Conservation (phyloP, 2,797 vertebrate genomes). For the Nothura maculosa region DNA sequence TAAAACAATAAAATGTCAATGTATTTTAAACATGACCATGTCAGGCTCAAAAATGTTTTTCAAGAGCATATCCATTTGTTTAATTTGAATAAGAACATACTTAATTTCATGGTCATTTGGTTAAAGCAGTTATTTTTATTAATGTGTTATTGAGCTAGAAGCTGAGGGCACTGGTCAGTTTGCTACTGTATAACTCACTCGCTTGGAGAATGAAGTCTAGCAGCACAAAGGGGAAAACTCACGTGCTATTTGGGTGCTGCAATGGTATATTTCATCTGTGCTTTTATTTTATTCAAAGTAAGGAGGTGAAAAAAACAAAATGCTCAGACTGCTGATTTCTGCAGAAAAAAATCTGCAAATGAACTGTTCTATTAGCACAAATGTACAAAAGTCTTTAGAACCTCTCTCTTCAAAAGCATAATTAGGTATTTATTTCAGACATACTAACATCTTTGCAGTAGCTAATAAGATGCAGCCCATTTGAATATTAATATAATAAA, state of each 20-base stretch:
- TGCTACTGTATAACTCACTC: constrained; percentile 56
- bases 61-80: constrained; percentile 64
- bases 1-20: constrained; percentile 65
- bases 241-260: constrained; percentile 55
- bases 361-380: constrained; percentile 85
- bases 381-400: constrained; percentile 85
- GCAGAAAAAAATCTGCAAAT: constrained; percentile 83
- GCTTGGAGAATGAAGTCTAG: constrained; percentile 12
- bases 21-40: constrained; percentile 63
- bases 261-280: constrained; percentile 72
- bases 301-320: constrained; percentile 45
- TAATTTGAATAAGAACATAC: constrained; percentile 75
- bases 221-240: constrained; percentile 24
- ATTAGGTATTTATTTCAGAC: constrained; percentile 89
- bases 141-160: constrained; percentile 74
- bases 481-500: constrained; percentile 92
- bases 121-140: constrained; percentile 81
- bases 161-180: constrained; percentile 72
- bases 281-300: constrained; percentile 77
- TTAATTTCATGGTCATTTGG: constrained; percentile 82
- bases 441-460: constrained; percentile 87
- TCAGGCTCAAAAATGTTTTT: constrained; percentile 72
- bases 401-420: constrained; percentile 87
- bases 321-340: constrained; percentile 82
- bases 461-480: constrained; percentile 90